Evolutionary conservation across 2,888 invertebrate species (phyloP).

Genomic region (Tetramorium bicarinatum): DNA sequence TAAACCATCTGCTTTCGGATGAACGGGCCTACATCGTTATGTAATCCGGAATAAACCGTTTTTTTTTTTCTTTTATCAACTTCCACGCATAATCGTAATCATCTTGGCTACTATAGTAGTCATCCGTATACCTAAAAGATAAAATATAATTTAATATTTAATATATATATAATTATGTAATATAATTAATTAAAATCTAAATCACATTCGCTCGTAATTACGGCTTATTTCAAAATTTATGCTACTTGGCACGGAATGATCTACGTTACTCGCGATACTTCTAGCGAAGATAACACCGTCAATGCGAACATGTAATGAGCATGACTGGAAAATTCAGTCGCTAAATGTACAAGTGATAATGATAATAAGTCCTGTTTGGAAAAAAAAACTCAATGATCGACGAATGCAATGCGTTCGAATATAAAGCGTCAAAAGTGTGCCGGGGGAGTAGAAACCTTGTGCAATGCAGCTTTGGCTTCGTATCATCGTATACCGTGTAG

Average conservation of each 20-base stretch:
- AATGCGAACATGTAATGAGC: constrained; percentile 5
- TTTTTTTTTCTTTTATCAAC: background rate
- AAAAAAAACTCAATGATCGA: background rate
- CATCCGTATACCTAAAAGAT: constrained; percentile 70
- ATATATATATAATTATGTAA: constrained; percentile 51
- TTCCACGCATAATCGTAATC: constrained; percentile 40
- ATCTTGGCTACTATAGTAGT: constrained; percentile 43
- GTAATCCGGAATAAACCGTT: constrained; percentile 30
- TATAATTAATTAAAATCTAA: constrained; percentile 57
- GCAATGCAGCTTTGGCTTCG: constrained; percentile 30
- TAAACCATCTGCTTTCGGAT: constrained; percentile 23
- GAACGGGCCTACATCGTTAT: constrained; percentile 26
- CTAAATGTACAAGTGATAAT: background rate
- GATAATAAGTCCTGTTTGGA: background rate
- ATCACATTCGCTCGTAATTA: constrained; percentile 49
- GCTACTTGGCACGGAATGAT: constrained; percentile 48
- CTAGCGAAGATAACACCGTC: constrained; percentile 33
- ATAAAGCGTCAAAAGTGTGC: constrained; percentile 23
- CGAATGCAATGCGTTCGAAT: constrained; percentile 1
- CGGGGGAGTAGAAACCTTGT: constrained; percentile 7
- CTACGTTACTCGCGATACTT: constrained; percentile 30
- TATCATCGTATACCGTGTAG: constrained; percentile 50
- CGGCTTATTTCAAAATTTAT: constrained; percentile 39
- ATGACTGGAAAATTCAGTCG: constrained; percentile 2
- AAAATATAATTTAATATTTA: constrained; percentile 65